A percentile compares a stretch with the other conserved stretches of the same genome.
These are phyloP conservation scores for Salarias fasciatus DNA, from an alignment of 2,797 vertebrate genomes.

Conservation along the genomic window DNA sequence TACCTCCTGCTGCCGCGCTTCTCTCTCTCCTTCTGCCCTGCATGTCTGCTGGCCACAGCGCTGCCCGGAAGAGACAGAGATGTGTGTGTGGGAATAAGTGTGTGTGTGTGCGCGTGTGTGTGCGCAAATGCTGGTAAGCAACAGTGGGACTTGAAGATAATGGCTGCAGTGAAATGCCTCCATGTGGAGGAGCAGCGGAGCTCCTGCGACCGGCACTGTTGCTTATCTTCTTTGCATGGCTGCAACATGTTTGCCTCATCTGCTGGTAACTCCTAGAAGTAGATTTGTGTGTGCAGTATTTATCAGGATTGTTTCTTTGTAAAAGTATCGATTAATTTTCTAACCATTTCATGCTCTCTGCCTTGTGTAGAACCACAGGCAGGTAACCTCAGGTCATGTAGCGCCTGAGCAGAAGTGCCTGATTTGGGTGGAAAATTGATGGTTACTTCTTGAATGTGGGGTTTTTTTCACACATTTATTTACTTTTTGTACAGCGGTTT, in stretches of 20 bases:
- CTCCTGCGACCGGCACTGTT: slow-evolving; percentile 70
- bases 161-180: slow-evolving; percentile 32
- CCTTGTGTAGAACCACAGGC: slow-evolving; percentile 29
- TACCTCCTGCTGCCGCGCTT: slow-evolving; percentile 73
- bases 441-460: slow-evolving; percentile 69
- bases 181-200: slow-evolving; percentile 42
- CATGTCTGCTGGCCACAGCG: slow-evolving; percentile 77
- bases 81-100: slow-evolving; percentile 30
- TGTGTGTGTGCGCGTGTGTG: slow-evolving; percentile 14
- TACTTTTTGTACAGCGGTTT: slow-evolving; percentile 19
- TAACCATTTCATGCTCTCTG: slow-evolving; percentile 8
- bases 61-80: slow-evolving; percentile 62
- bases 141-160: slow-evolving; percentile 66
- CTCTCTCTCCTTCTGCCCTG: slow-evolving; percentile 70
- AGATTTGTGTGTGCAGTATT: slow-evolving; percentile 44
- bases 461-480: slow-evolving; percentile 33
- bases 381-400: slow-evolving; percentile 10
- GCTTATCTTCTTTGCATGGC: slow-evolving; percentile 82
- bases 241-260: slow-evolving; percentile 65
- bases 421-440: slow-evolving; percentile 59
- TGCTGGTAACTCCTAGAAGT: slow-evolving; percentile 53
- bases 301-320: slow-evolving; percentile 57
- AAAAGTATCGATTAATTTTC: slow-evolving; percentile 71
- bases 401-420: slow-evolving; percentile 19
- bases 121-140: slow-evolving; percentile 63